A percentile compares a stretch with the other conserved stretches of the same genome.
phyloP scores from a whole-genome alignment of 2,113 vertebrate genomes.

The Tupaia chinensis region DNA sequence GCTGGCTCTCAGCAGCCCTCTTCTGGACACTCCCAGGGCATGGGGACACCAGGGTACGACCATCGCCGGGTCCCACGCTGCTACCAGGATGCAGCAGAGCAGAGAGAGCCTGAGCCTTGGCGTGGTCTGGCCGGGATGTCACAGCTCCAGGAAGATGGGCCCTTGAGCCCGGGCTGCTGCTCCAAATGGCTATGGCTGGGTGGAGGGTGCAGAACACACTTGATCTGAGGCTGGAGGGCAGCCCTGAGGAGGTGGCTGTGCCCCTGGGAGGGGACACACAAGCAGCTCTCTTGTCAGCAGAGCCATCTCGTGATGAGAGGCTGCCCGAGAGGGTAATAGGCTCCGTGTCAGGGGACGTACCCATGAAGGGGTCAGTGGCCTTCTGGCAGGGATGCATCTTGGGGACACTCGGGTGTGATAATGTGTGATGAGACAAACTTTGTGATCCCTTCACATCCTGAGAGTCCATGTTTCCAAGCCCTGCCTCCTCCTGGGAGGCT shows the following conservation, averaged over 20 bases:
- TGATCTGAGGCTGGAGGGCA: neutral
- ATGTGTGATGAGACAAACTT: neutral
- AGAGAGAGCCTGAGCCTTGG: neutral
- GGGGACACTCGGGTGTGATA: neutral
- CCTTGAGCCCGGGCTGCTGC: neutral
- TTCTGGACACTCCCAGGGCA: neutral
- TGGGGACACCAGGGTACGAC: too few species aligned
- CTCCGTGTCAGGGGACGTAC: too few species aligned
- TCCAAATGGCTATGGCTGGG: neutral
- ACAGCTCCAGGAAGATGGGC: too few species aligned
- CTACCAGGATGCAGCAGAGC: neutral
- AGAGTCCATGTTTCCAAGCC: neutral
- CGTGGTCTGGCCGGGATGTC: neutral
- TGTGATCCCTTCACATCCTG: neutral
- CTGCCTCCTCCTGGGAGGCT: conserved; percentile 24
- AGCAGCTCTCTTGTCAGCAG: too few species aligned
- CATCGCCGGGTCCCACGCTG: neutral
- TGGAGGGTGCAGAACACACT: neutral
- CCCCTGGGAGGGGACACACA: neutral
- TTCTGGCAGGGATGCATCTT: neutral
- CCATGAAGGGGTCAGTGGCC: accelerated
- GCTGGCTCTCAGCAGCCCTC: neutral
- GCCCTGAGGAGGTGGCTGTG: neutral
- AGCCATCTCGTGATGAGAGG: neutral
- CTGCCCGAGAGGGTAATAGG: neutral